These are phyloP conservation scores for Crypturellus undulatus DNA, from an alignment of 2,113 vertebrate species.

Conservation along the genomic window DNA sequence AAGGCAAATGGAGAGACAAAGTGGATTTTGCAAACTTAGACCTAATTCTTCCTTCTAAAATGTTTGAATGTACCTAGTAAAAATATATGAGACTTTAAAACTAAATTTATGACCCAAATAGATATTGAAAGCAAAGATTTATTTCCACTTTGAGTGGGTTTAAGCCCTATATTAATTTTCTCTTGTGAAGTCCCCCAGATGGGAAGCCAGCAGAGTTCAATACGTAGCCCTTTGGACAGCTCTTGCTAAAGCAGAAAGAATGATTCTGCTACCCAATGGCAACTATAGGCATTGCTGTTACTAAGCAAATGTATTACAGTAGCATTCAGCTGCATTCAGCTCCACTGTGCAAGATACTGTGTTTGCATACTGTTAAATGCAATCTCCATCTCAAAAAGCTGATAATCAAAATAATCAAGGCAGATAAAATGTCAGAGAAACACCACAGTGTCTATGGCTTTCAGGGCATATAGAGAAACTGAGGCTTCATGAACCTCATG, in stretches of 20 bases:
- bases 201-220: neutral
- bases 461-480: neutral
- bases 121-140: neutral
- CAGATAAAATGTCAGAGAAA: neutral
- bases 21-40: conserved; percentile 8
- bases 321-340: neutral
- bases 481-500: neutral
- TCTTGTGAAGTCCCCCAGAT: neutral
- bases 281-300: neutral
- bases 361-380: neutral
- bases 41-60: conserved; percentile 14
- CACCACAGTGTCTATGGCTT: neutral
- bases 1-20: conserved; percentile 20
- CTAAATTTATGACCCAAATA: neutral
- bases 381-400: neutral
- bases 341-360: neutral
- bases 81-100: neutral
- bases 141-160: neutral
- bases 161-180: neutral
- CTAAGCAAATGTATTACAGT: neutral
- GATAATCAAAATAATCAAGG: neutral
- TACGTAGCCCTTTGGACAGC: neutral
- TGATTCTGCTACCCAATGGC: neutral
- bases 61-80: neutral
- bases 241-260: neutral